Percentiles rank a stretch among this genome's conserved stretches.
Conservation (phyloP, 2,797 vertebrate species). For the Fistularia tabacaria region DNA sequence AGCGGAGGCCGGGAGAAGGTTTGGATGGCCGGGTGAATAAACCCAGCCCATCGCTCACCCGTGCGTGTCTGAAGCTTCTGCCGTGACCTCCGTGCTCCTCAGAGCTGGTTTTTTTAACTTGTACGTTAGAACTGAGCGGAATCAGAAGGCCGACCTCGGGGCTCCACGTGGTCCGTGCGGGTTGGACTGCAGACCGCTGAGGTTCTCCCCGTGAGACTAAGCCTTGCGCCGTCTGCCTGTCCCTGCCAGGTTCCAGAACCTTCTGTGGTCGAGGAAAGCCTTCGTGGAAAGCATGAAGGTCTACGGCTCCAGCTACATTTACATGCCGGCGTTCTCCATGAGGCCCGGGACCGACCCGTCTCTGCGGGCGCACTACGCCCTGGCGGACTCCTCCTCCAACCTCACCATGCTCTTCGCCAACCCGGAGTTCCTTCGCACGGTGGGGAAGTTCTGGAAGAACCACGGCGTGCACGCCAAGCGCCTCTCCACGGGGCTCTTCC, state of each 20-base stretch:
- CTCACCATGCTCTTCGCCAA: conserved; percentile 94
- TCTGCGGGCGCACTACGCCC: conserved; percentile 84
- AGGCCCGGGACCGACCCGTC: conserved; percentile 89
- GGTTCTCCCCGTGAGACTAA: too few relatives aligned
- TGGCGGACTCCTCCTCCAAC: conserved; percentile 84
- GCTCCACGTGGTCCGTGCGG: too few relatives aligned
- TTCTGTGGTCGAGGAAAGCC: conserved; percentile 89
- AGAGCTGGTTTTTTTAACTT: too few relatives aligned
- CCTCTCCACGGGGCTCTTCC: conserved; percentile 92
- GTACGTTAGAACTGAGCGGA: too few relatives aligned
- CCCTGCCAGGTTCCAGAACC: conserved; percentile 85
- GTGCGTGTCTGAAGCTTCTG: too few relatives aligned
- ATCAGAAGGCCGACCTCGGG: too few relatives aligned
- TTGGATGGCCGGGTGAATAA: too few relatives aligned
- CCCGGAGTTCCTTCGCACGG: conserved; percentile 87
- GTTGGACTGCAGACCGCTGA: too few relatives aligned
- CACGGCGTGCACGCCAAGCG: conserved; percentile 87
- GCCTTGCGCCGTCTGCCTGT: too few relatives aligned
- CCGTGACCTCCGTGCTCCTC: too few relatives aligned
- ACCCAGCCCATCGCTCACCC: too few relatives aligned
- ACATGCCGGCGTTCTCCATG: conserved; percentile 98
- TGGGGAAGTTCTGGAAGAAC: conserved; percentile 92
- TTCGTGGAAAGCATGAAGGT: conserved; percentile 91
- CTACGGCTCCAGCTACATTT: conserved; percentile 91
- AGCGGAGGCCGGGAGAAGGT: too few relatives aligned